Percentiles rank a stretch among this genome's conserved stretches.
These are phyloP conservation scores for Protonemura montana DNA, from an alignment of 2,888 invertebrate genomes.

Conservation along the genomic window DNA sequence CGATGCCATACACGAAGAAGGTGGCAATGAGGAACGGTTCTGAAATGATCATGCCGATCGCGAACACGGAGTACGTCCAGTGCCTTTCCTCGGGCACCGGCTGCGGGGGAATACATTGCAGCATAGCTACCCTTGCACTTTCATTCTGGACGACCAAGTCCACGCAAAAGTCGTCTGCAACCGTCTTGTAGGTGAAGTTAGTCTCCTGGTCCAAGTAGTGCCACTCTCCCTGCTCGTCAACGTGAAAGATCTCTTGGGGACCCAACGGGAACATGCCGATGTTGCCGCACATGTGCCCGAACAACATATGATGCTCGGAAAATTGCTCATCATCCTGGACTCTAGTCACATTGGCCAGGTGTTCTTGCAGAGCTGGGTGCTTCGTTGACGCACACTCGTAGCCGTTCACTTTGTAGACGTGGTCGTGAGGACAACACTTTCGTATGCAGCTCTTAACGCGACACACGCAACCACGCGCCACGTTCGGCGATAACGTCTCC, in stretches of 20 bases:
- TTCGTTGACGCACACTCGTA: background rate
- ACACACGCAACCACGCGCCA: conserved; percentile 57
- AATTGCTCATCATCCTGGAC: background rate
- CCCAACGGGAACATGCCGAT: conserved; percentile 20
- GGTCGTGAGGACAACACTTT: conserved; percentile 56
- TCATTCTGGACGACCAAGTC: background rate
- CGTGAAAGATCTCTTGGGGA: background rate
- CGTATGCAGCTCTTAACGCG: conserved; percentile 57
- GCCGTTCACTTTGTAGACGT: background rate
- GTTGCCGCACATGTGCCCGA: background rate
- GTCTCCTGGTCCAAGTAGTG: background rate
- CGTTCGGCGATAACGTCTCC: background rate
- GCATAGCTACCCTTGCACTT: background rate
- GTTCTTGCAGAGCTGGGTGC: background rate
- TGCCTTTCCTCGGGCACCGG: background rate
- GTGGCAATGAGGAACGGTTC: conserved; percentile 77
- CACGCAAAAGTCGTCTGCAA: conserved; percentile 29
- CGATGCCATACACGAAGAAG: conserved; percentile 74
- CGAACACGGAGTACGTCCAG: conserved; percentile 39
- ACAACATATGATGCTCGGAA: background rate
- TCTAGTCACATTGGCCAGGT: background rate
- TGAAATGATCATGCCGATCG: conserved; percentile 71
- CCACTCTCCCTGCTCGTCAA: conserved; percentile 20
- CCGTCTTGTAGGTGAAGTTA: background rate
- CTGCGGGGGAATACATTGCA: conserved; percentile 18